Evolutionary conservation across 2,113 vertebrate genomes (phyloP), one percentile per base, ranked within the genome.

Genomic region (Kryptolebias marmoratus): DNA sequence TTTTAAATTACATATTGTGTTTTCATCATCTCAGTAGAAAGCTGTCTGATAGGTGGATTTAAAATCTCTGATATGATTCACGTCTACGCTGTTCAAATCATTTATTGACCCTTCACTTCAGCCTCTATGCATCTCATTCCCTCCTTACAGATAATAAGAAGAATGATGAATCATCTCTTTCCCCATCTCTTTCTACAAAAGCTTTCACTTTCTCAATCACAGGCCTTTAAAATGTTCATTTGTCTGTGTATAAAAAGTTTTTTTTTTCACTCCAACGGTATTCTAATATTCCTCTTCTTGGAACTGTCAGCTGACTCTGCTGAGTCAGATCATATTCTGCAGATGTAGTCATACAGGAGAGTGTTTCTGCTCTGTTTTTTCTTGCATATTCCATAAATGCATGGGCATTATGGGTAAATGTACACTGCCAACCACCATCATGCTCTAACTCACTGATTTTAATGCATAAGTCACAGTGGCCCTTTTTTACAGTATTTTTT

Each of bases 271-370:
- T 53, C 7, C 13, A 53, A 39, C 12, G 7, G 6, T 15, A 53
- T 42, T 53, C 27, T 15, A 53, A 53, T 42, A 44, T 16, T 39
- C 36, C n/a, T 67, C 50, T 54, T 54, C n/a, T 44, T 67, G 50
- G 13, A 44, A 44, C 14, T 0, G 45, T 12, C 7, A 5, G 6
- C 36, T 53, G 64, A 15, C 9, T 8, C 2, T 62, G 42, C 42
- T 16, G 42, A 67, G 32, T 16, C n/a, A 18, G 52, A 65, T 36
- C 31, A 30, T 36, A 15, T 54, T 13, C 32, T 53, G 49, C 63
- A 36, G 18, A 64, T 5, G 1, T 44, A 28, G 27, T 49, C 45
- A 12, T 14, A 14, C 2, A 16, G 22, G 32, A 28, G 32, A 42
- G 22, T 16, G 50, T 18, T 50, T 31, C 12, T 50, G 11, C 11